phyloP scores from a whole-genome alignment of 2,888 invertebrate species.

The Subacronicta megacephala region DNA sequence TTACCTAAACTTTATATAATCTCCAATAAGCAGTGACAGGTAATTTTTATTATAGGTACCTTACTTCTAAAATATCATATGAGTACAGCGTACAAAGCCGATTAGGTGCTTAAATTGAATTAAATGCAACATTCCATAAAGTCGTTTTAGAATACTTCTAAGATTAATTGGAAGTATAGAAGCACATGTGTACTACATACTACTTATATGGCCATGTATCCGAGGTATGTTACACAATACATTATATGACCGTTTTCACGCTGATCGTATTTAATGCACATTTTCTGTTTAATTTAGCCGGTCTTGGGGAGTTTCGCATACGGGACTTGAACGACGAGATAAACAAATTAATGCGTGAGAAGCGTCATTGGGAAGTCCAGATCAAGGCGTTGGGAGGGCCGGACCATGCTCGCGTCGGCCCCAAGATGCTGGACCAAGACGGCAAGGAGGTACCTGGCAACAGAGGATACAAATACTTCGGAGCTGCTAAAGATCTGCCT shows the following conservation, averaged over 20 bases:
- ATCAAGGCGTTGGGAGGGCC: constrained; percentile 98
- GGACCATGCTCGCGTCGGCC: constrained; percentile 97
- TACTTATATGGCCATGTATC: too few species aligned
- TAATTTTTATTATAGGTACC: too few species aligned
- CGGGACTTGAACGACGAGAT: constrained; percentile 99
- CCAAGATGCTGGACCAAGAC: constrained; percentile 97
- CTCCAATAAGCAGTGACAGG: too few species aligned
- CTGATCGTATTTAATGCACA: neutral
- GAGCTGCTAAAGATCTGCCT: constrained; percentile 99
- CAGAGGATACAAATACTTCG: constrained; percentile 99
- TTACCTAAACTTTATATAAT: neutral
- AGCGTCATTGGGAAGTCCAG: constrained; percentile 99
- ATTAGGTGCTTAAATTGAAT: too few species aligned
- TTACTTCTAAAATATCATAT: too few species aligned
- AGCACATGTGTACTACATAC: too few species aligned
- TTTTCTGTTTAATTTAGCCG: constrained; percentile 90
- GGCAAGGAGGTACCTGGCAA: constrained; percentile 99
- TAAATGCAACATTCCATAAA: too few species aligned
- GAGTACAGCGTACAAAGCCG: too few species aligned
- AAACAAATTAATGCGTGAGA: constrained; percentile 98
- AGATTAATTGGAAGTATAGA: too few species aligned
- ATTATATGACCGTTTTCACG: too few species aligned
- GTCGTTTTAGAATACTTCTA: too few species aligned
- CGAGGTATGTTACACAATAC: too few species aligned
- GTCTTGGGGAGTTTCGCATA: constrained; percentile 99